Percentiles rank a stretch among this genome's conserved stretches.
Evolutionary conservation across 2,888 invertebrate species (phyloP).

Genomic region (Plutella xylostella): DNA sequence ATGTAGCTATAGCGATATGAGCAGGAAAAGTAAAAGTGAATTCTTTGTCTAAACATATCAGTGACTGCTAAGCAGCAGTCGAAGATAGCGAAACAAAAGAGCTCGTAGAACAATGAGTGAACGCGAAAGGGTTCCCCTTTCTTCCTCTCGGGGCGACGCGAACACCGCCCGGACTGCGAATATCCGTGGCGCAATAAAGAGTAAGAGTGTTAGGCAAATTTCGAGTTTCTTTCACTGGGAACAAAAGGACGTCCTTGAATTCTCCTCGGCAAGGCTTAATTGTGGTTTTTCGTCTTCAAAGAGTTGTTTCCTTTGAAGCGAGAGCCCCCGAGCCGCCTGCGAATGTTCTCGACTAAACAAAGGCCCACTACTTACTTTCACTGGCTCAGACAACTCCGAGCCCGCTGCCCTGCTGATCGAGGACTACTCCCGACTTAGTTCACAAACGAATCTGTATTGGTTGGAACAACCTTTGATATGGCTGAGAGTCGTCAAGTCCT

Average conservation of each 20-base stretch:
- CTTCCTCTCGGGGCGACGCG: too few relatives aligned
- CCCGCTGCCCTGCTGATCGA: too few relatives aligned
- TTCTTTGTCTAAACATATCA: background rate
- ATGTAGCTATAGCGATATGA: too few relatives aligned
- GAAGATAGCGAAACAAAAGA: conserved; percentile 14
- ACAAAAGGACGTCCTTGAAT: conserved; percentile 58
- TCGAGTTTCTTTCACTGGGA: conserved; percentile 45
- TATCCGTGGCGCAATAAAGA: conserved; percentile 48
- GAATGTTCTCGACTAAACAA: conserved; percentile 36
- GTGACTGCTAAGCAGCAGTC: background rate
- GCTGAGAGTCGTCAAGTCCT: too few relatives aligned
- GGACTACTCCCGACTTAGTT: too few relatives aligned
- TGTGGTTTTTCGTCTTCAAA: conserved; percentile 63
- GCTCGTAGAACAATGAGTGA: conserved; percentile 21
- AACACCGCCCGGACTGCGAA: too few relatives aligned
- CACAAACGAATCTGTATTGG: too few relatives aligned
- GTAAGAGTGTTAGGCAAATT: conserved; percentile 46
- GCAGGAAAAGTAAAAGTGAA: background rate
- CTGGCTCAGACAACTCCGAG: conserved; percentile 25
- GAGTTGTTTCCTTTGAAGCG: conserved; percentile 55
- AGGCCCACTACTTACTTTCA: conserved; percentile 44
- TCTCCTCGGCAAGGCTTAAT: conserved; percentile 60
- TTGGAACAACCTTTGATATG: too few relatives aligned
- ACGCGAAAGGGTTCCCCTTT: conserved; percentile 32
- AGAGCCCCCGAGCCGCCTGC: conserved; percentile 25